Evolutionary conservation across 2,113 vertebrate species (phyloP), one percentile per base, ranked within the genome.

Genomic region (Struthio camelus): DNA sequence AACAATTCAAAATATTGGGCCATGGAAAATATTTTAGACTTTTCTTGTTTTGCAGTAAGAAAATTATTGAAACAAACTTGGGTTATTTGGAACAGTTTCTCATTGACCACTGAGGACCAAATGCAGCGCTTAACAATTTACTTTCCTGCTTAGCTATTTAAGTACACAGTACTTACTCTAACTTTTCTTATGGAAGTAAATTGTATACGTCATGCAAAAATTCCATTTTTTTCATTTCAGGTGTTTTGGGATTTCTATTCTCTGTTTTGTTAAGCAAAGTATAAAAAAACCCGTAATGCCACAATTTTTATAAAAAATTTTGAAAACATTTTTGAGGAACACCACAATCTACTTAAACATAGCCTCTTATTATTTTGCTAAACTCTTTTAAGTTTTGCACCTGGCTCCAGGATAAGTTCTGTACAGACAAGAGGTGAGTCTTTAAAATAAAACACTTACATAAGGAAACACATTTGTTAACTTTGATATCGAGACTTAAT

Each of bases 381-480:
- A 87, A 62, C 9, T 70, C 79, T 58, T 30, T 51, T 48, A 6
- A 9, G 9, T 59, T 87, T 69, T 87, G 56, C 38, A 81, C 53
- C 24, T 92, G 34, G 13, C 48, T 96, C 7, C 53, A 46, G 53
- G 22, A 54, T 46, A 82, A 46, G 73, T 73, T 44, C 58, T 83
- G 8, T 46, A 16, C 54, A 82, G 66, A 66, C 40, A 85, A 46
- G 10, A 89, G 12, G 24, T 15, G 72, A 56, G 46, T 73, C 87
- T 92, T 66, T 73, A 87, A 80, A 90, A 67, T 80, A 67, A 89
- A 80, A 54, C 19, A 14, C 46, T 93, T 89, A 58, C 2, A 78
- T 87, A 85, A 92, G 92, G 51, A 91, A 82, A 56, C 44, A n/a
- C 4, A 46, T 93, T 95, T 66, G 67, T 71, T 95, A 97, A 76